Evolutionary conservation across 2,797 vertebrate genomes (phyloP).

Genomic region (Thamnophis elegans): DNA sequence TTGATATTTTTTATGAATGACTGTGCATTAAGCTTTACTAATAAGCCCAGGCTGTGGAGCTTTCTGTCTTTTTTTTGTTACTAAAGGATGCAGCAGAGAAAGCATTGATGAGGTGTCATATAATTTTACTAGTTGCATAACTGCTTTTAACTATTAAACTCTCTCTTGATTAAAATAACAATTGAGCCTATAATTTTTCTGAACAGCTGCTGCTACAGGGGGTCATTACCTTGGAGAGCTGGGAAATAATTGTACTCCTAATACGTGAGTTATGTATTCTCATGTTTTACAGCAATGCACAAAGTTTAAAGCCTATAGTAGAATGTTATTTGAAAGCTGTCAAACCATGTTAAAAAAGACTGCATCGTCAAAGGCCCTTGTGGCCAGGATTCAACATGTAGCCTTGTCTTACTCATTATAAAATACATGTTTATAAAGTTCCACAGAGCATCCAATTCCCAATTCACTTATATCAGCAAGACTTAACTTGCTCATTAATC

Average conservation of each 20-base stretch:
- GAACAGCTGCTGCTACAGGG: slow-evolving; percentile 78
- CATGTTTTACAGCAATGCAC: slow-evolving; percentile 77
- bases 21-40: slow-evolving; percentile 57
- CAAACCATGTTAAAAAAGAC: slow-evolving; percentile 83
- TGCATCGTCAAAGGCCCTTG: slow-evolving; percentile 76
- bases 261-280: slow-evolving; percentile 75
- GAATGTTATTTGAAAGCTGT: slow-evolving; percentile 83
- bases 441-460: slow-evolving; percentile 82
- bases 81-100: slow-evolving; percentile 61
- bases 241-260: slow-evolving; percentile 73
- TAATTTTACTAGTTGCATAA: slow-evolving; percentile 78
- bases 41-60: slow-evolving; percentile 48
- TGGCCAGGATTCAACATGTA: slow-evolving; percentile 78
- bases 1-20: slow-evolving; percentile 67
- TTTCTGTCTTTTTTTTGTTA: slow-evolving; percentile 39
- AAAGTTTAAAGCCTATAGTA: slow-evolving; percentile 80
- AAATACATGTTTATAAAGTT: slow-evolving; percentile 85
- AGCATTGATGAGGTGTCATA: slow-evolving; percentile 70
- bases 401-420: slow-evolving; percentile 86
- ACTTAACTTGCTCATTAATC: slow-evolving; percentile 87
- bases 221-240: slow-evolving; percentile 79
- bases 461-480: slow-evolving; percentile 85
- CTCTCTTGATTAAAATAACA: slow-evolving; percentile 81
- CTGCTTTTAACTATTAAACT: slow-evolving; percentile 76
- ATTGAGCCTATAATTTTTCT: slow-evolving; percentile 80